phyloP scores from a whole-genome alignment of 2,888 invertebrate species.

The Physocephala rufipes region DNA sequence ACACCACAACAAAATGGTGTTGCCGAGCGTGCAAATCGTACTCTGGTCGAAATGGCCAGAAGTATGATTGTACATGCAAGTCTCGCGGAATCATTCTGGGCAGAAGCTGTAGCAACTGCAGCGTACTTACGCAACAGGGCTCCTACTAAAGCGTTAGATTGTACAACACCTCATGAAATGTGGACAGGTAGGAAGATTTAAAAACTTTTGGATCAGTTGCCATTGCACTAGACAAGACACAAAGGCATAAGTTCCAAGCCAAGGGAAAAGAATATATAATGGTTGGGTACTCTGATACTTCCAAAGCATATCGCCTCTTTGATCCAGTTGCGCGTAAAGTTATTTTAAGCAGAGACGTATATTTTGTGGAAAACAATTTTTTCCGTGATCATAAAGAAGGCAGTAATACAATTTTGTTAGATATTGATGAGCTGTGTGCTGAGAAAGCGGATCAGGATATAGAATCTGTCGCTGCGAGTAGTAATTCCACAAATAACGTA shows the following conservation, averaged over 20 bases:
- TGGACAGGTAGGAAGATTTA: slow-evolving; percentile 29
- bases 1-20: slow-evolving; percentile 45
- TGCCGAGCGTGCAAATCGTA: slow-evolving; percentile 33
- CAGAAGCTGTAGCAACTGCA: slow-evolving; percentile 40
- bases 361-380: slow-evolving; percentile 19
- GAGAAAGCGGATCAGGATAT: slow-evolving; percentile 33
- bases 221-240: slow-evolving; percentile 19
- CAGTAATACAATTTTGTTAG: slow-evolving; percentile 40
- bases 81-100: slow-evolving; percentile 13
- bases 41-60: not conserved
- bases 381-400: slow-evolving; percentile 38
- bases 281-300: slow-evolving; percentile 18
- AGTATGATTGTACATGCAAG: slow-evolving; percentile 1
- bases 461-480: not conserved
- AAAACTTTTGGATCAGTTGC: slow-evolving; percentile 3
- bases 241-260: slow-evolving; percentile 18
- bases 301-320: slow-evolving; percentile 29
- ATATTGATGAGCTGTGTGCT: slow-evolving; percentile 41
- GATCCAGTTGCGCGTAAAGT: slow-evolving; percentile 23
- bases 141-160: slow-evolving; percentile 40
- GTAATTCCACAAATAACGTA: too few relatives aligned
- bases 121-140: slow-evolving; percentile 39
- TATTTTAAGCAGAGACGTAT: slow-evolving; percentile 29
- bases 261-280: slow-evolving; percentile 27
- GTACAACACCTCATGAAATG: slow-evolving; percentile 41